These are phyloP conservation scores for Diplolepis rosae DNA, from an alignment of 2,888 invertebrate genomes.

Conservation along the genomic window DNA sequence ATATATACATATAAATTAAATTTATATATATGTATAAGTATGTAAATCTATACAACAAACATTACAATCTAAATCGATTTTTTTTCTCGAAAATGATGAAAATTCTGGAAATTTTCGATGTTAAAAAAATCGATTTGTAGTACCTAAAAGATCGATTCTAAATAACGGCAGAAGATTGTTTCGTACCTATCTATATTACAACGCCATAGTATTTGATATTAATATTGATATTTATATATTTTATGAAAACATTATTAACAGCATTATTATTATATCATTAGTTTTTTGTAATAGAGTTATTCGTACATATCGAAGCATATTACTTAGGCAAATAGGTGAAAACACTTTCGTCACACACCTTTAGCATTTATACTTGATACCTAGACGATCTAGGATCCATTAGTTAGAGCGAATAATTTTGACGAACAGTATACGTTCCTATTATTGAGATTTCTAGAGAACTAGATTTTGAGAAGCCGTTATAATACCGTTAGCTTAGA, in stretches of 20 bases:
- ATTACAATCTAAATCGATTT: neutral
- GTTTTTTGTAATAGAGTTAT: constrained; percentile 70
- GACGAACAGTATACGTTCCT: constrained; percentile 66
- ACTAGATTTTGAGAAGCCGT: constrained; percentile 64
- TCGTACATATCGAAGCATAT: constrained; percentile 61
- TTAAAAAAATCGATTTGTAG: constrained; percentile 37
- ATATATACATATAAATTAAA: constrained; percentile 30
- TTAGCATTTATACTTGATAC: constrained; percentile 50
- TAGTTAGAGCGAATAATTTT: constrained; percentile 69
- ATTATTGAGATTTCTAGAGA: constrained; percentile 64
- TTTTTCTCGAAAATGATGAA: neutral
- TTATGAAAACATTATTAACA: constrained; percentile 70
- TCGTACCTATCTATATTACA: constrained; percentile 65
- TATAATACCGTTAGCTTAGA: constrained; percentile 68
- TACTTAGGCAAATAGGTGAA: constrained; percentile 55
- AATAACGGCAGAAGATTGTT: constrained; percentile 63
- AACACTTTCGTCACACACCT: constrained; percentile 53
- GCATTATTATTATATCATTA: constrained; percentile 57
- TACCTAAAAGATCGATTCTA: constrained; percentile 62
- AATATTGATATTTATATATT: constrained; percentile 68
- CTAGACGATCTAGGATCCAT: constrained; percentile 67
- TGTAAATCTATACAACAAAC: constrained; percentile 41
- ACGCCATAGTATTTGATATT: constrained; percentile 67
- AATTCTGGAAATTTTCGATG: neutral
- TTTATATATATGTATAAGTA: constrained; percentile 48